Conservation (phyloP, 2,113 vertebrate genomes). For the Cairina moschata region DNA sequence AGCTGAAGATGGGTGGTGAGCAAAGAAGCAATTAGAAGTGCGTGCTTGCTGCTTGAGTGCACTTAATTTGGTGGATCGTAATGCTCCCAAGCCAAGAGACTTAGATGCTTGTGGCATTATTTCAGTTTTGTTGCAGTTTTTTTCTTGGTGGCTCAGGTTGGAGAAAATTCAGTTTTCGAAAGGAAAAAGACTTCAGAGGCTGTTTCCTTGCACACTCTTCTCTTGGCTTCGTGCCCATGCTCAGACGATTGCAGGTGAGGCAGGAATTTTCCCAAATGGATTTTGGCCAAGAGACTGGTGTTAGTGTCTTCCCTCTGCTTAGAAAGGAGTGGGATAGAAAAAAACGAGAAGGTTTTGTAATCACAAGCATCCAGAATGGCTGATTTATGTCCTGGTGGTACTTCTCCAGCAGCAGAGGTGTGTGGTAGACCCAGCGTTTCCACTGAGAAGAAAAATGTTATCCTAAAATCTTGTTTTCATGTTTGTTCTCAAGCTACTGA, state of each 20-base stretch:
- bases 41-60: background rate
- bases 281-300: background rate
- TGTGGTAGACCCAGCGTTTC: background rate
- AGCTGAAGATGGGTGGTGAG: background rate
- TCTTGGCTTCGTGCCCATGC: background rate
- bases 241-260: background rate
- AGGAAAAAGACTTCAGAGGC: background rate
- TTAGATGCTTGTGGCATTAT: fast-evolving
- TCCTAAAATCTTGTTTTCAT: constrained; percentile 51
- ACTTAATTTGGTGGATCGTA: background rate
- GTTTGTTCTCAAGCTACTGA: constrained; percentile 68
- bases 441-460: constrained; percentile 27
- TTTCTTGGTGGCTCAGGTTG: background rate
- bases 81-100: background rate
- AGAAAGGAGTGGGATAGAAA: background rate
- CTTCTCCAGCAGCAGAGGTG: background rate
- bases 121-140: background rate
- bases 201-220: fast-evolving
- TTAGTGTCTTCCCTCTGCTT: background rate
- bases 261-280: background rate
- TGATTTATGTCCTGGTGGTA: background rate
- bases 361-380: background rate
- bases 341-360: background rate
- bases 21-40: background rate
- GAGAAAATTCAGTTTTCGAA: background rate